Percentiles rank a stretch among this genome's conserved stretches.
phyloP scores from a whole-genome alignment of 2,797 vertebrate genomes.

The Acanthurus tractus region DNA sequence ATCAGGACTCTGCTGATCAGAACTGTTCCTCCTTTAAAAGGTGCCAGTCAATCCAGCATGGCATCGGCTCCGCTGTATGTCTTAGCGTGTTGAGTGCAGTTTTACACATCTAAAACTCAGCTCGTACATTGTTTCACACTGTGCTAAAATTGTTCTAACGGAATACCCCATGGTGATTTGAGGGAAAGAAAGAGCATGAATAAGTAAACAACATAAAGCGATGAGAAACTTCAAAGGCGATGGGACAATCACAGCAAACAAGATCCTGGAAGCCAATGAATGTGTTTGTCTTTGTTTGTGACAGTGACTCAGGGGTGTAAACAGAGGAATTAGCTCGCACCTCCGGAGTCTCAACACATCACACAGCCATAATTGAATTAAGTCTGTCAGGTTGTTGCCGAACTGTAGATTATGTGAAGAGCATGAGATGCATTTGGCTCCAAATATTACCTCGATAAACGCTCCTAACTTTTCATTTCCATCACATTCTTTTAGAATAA shows the following conservation, averaged over 20 bases:
- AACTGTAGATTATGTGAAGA: slow-evolving; percentile 51
- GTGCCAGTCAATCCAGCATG: neutral
- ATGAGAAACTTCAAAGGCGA: slow-evolving; percentile 86
- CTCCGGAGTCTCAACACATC: slow-evolving; percentile 81
- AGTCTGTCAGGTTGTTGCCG: slow-evolving; percentile 69
- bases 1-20: slow-evolving; percentile 17
- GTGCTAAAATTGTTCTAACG: slow-evolving; percentile 81
- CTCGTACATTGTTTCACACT: slow-evolving; percentile 77
- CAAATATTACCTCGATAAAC: slow-evolving; percentile 1
- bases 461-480: slow-evolving; percentile 9
- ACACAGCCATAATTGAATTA: slow-evolving; percentile 83
- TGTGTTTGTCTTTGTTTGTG: slow-evolving; percentile 81
- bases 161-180: slow-evolving; percentile 81
- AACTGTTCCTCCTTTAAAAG: slow-evolving; percentile 28
- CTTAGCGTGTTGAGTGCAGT: slow-evolving; percentile 55
- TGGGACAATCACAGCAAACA: slow-evolving; percentile 82
- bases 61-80: slow-evolving; percentile 30
- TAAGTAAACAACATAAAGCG: slow-evolving; percentile 86
- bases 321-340: slow-evolving; percentile 86
- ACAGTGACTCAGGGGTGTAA: slow-evolving; percentile 86
- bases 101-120: slow-evolving; percentile 72
- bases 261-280: slow-evolving; percentile 81
- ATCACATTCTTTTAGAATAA: neutral
- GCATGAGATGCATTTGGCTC: slow-evolving; percentile 14
- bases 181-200: slow-evolving; percentile 80